Evolutionary conservation across 2,888 invertebrate genomes (phyloP).

Genomic region (Cataglyphis albicans): DNA sequence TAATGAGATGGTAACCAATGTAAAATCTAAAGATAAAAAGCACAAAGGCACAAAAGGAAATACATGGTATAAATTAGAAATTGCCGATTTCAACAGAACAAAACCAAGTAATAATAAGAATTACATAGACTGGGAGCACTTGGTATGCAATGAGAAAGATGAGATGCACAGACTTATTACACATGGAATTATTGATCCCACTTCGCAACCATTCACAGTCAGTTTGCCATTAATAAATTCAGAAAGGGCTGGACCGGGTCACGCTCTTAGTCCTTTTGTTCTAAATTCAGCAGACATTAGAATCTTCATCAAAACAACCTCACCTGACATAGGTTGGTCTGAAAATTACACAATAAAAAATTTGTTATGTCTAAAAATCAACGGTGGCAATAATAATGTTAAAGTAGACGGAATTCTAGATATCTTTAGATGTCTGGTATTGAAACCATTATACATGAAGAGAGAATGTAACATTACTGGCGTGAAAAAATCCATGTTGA

Average conservation of each 20-base stretch:
- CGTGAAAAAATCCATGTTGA: conserved; percentile 85
- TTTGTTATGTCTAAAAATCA: conserved; percentile 86
- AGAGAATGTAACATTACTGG: conserved; percentile 77
- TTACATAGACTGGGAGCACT: conserved; percentile 81
- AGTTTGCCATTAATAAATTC: conserved; percentile 81
- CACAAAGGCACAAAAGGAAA: conserved; percentile 74
- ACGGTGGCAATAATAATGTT: conserved; percentile 84
- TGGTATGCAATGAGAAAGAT: conserved; percentile 78
- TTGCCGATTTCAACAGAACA: conserved; percentile 58
- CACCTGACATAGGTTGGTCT: conserved; percentile 85
- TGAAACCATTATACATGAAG: conserved; percentile 86
- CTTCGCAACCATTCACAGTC: conserved; percentile 77
- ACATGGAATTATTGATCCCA: conserved; percentile 76
- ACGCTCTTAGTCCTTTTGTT: conserved; percentile 80
- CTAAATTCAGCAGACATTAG: conserved; percentile 85
- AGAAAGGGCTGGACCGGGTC: conserved; percentile 81
- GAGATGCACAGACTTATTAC: conserved; percentile 78
- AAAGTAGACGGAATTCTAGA: conserved; percentile 86
- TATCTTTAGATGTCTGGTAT: conserved; percentile 87
- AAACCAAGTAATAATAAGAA: conserved; percentile 67
- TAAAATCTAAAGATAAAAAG: conserved; percentile 65
- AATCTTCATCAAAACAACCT: conserved; percentile 85
- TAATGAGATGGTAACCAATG: conserved; percentile 50
- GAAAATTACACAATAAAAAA: conserved; percentile 86
- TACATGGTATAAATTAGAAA: conserved; percentile 68